Conservation (phyloP, 2,113 vertebrate genomes). For the Petrocephalus zakoni region DNA sequence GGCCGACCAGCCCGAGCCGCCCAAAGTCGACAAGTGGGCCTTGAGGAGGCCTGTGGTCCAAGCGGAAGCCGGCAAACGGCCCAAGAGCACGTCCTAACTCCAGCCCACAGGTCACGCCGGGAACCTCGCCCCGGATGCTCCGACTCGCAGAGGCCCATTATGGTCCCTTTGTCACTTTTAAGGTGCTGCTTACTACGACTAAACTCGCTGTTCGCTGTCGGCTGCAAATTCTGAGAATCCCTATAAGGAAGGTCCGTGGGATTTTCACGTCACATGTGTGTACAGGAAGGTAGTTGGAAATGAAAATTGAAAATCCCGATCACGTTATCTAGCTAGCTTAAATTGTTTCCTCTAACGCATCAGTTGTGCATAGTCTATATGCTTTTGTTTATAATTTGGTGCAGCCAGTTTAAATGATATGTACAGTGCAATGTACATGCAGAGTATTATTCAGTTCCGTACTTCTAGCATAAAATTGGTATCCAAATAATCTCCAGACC, state of each 20-base stretch:
- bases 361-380: background rate
- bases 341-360: background rate
- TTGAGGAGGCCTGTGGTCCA: slow-evolving; percentile 33
- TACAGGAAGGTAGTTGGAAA: background rate
- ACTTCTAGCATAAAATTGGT: background rate
- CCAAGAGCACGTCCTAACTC: slow-evolving; percentile 36
- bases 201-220: background rate
- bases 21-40: slow-evolving; percentile 46
- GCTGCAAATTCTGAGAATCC: background rate
- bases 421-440: background rate
- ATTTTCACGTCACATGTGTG: background rate
- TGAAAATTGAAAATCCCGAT: background rate
- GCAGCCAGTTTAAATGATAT: background rate
- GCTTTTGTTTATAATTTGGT: background rate
- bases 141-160: background rate
- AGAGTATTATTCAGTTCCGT: background rate
- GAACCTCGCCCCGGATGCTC: background rate
- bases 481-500: background rate
- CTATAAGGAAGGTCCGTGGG: too few species aligned
- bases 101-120: background rate
- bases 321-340: background rate
- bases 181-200: background rate
- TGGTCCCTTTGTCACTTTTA: background rate
- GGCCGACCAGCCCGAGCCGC: slow-evolving; percentile 41
- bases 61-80: slow-evolving; percentile 28